Evolutionary conservation across 1,140 invertebrate genomes (phyloP), one percentile per base, ranked within the genome.

Genomic region (Colletes latitarsis): DNA sequence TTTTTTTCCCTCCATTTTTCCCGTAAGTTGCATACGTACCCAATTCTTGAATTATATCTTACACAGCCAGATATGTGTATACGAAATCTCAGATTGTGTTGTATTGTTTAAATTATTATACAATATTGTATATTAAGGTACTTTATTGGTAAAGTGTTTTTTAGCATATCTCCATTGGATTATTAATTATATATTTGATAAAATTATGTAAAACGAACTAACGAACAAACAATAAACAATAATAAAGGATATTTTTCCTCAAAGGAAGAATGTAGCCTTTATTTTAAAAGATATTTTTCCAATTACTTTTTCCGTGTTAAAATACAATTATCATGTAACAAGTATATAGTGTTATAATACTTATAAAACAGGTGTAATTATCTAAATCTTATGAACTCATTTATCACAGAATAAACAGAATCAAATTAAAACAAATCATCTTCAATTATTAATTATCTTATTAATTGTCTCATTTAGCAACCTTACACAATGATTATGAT

Each of bases 281-380:
- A 77, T 77, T 77, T 68, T 57, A 49, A 68, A 77, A 77, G 62
- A 77, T 77, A 68, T 15, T 10, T 55, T 15, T 30, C 63, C 66
- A 67, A 58, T 17, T 75, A 14, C 21, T n/a, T 67, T 43, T 46
- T 77, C 58, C 30, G n/a, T 58, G 21, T 76, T 76, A 76, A 76
- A 76, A 67, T 76, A 76, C 74, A 76, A 46, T 76, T 67, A 57
- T 57, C 41, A 76, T 67, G 52, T 76, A 49, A 76, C 39, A 76
- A 76, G 74, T 76, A 76, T 69, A 77, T n/a, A 41, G 49, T 69
- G 53, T 5, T 69, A 39, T 69, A 19, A 69, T 77, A 49, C 69
- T 77, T 55, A 39, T 49, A 53, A 76, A 67, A 69, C 49, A 77
- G 39, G 43, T 77, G 46, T 60, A 69, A 58, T 69, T 43, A 39